Evolutionary conservation across 2,113 vertebrate species (phyloP), one percentile per base, ranked within the genome.

Genomic region (Lota lota): DNA sequence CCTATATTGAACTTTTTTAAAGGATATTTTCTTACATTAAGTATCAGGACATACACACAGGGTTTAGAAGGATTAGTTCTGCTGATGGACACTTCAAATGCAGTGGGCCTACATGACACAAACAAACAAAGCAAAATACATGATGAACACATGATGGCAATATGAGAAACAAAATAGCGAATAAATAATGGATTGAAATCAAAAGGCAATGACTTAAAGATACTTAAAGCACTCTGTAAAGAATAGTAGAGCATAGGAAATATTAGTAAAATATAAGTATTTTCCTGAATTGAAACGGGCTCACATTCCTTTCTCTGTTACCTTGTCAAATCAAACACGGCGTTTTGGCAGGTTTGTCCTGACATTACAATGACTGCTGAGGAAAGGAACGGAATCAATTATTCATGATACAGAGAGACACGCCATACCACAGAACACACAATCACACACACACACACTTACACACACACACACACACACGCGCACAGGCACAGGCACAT

Each of bases 381-480:
- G 80, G 76, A 79, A 64, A 84, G 77, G 76, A 87, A 84, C 73
- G 70, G 74, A 79, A 87, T 90, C 83, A 90, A 90, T 89, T 87
- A 90, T 90, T 89, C 83, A 89, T 82, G 78, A 86, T 76, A 69
- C 77, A 75, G 80, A 78, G 72, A 80, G 78, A 85, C 81, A 88
- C 76, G 72, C 63, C 66, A 81, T 70, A 76, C 77, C 68, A 33
- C 73, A 76, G 62, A 82, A 8, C 19, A 3, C 51, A 47, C 5
- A 17, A 5, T 15, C 33, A 40, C 67, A 58, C 19, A 50, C 36
- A 21, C 14, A 22, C 66, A 28, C 16, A 10, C 61, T 28, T 28
- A 51, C 19, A 36, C 69, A 67, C 74, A 60, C 74, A n/a, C 62
- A 54, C 64, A 69, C 59, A 50, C 50, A 63, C 28, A 33, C 66